Evolutionary conservation across 2,888 invertebrate genomes (phyloP).

Genomic region (Unio pictorum): DNA sequence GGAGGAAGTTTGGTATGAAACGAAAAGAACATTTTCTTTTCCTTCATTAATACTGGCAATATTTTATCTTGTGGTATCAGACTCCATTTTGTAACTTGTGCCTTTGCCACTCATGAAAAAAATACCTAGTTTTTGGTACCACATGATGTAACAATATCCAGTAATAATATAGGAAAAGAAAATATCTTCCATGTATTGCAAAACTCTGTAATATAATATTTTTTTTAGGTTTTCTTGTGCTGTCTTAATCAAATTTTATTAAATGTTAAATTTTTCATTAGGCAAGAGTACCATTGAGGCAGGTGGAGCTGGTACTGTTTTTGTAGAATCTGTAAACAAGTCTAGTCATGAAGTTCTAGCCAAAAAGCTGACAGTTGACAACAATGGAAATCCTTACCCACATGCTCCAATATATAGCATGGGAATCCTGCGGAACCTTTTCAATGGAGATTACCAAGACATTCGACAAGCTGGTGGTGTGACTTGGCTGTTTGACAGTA

Average conservation of each 20-base stretch:
- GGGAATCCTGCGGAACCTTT: constrained; percentile 38
- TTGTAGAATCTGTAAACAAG: constrained; percentile 28
- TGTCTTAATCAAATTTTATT: no score
- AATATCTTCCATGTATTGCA: no score
- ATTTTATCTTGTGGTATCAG: no score
- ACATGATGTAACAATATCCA: no score
- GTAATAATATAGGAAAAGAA: no score
- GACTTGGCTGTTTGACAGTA: constrained; percentile 48
- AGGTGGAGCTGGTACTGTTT: constrained; percentile 57
- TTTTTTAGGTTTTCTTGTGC: neutral
- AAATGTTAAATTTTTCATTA: constrained; percentile 4
- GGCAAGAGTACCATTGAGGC: constrained; percentile 44
- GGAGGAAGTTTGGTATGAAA: no score
- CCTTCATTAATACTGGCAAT: no score
- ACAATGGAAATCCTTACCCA: constrained; percentile 48
- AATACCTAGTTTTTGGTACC: no score
- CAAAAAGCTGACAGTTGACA: constrained; percentile 43
- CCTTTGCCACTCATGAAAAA: no score
- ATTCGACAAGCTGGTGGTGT: constrained; percentile 48
- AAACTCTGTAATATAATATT: no score
- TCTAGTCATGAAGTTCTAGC: constrained; percentile 6
- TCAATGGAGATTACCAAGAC: constrained; percentile 45
- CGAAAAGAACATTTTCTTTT: no score
- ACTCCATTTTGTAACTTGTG: no score
- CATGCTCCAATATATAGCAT: constrained; percentile 17